Evolutionary conservation across 2,888 invertebrate species (phyloP), one percentile per base, ranked within the genome.

Genomic region (Microctonus hyperodae): DNA sequence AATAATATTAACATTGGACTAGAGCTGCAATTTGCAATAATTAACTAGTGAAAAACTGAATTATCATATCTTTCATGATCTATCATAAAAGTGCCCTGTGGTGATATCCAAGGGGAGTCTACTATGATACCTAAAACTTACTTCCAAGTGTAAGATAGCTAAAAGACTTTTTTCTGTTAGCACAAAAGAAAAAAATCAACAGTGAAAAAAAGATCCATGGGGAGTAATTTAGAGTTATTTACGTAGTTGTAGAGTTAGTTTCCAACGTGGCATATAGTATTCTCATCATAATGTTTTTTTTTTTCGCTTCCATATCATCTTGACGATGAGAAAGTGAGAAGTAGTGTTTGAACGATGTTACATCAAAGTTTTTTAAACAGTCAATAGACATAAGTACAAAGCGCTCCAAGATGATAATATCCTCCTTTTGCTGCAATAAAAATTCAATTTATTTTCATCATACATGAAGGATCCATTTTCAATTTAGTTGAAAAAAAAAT

Each of bases 391-490:
- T 80, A 81, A 11, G 75, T 70, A 62, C 81, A 82, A 44, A 75
- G 71, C 2, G 74, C 73, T 9, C 81, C 82, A 33, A 81, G 72
- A 55, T 80, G 77, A 64, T 79, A 78, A 69, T 78, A 79, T 60
- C 71, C 74, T 60, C 73, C 75, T 31, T 70, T 74, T 48, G 81
- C 82, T 81, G 75, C 3, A 75, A 75, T n/a, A 44, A 13, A 51
- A 59, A 37, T 50, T 51, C 22, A 40, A 31, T 48, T 13, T 20
- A 61, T 31, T 55, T 31, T n/a, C 10, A 53, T 28, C 3, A 28
- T n/a, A 40, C 13, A 28, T 40, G 2, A 7, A 13, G 6, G 5
- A 28, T 58, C 22, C 44, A 55, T 13, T 10, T 51, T 31, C 22
- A 37, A 60, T 44, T 65, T 55, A 0, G 11, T 33, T 69, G 59